phyloP scores from a whole-genome alignment of 1,140 invertebrate species.

The Ceratitis capitata region DNA sequence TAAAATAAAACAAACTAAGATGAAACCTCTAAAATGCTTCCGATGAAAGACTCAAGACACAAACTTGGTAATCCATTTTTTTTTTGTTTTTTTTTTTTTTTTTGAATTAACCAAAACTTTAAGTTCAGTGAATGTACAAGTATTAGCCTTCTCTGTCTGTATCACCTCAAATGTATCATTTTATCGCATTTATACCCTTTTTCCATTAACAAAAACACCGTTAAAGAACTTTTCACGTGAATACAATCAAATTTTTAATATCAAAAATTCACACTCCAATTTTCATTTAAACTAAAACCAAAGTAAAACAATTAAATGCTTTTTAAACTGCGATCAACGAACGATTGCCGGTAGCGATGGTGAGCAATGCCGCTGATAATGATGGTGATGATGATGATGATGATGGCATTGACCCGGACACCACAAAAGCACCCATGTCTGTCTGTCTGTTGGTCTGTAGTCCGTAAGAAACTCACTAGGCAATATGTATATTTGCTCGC shows the following conservation, averaged over 20 bases:
- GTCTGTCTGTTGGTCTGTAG: no score
- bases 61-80: background rate
- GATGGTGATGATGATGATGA: no score
- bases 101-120: no score
- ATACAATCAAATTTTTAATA: background rate
- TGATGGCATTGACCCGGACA: constrained; percentile 26
- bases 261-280: constrained; percentile 33
- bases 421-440: background rate
- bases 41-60: constrained; percentile 9
- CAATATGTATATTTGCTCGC: background rate
- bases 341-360: background rate
- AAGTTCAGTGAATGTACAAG: no score
- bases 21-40: no score
- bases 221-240: constrained; percentile 16
- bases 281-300: constrained; percentile 35
- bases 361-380: no score
- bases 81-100: background rate
- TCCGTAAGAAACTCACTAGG: background rate
- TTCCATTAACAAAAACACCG: background rate
- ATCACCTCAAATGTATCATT: background rate
- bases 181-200: constrained; percentile 14
- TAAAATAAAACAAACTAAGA: no score
- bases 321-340: background rate
- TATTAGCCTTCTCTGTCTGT: background rate
- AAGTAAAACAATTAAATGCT: background rate